Base-by-base conservation (phyloP, 2,113 vertebrate genomes). In the Nannobrachium achirus region DNA sequence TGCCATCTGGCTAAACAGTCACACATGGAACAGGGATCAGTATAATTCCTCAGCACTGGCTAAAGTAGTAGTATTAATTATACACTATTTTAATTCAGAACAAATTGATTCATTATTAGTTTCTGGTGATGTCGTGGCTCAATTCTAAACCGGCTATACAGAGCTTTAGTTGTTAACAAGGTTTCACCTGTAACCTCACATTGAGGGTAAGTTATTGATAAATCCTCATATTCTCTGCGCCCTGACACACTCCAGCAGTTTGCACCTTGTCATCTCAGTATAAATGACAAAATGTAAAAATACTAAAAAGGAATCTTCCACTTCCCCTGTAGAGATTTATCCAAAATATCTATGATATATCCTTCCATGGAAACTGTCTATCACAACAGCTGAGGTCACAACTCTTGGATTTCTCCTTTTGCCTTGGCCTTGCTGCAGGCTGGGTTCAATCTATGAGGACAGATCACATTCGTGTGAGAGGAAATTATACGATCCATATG, bases 401-500 rank as follows among this genome's bases (percentile, higher is more conserved):
- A 8, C 1, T 8, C 8, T 56, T 56, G 20, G 25, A 52, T 56
- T 39, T n/a, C 4, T 56, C 55, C 25, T 10, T 20, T 46, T 11
- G 20, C 55, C 55, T 39, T 56, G 11, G 20, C 57, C 10, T 15
- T 42, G 40, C 40, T 9, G 40, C 13, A 6, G 38, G 39, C 38
- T n/a, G 13, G 33, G 61, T 63, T 49, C 58, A 60, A 50, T 50
- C 11, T 55, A 9, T 19, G n/a, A 52, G 15, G 5, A 10, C 15
- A 51, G 10, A 10, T 50, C 13, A 60, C 18, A 10, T 44, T 42
- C 50, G 8, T 19, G 18, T 20, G 8, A 0, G 9, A 57, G 33
- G 33, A 59, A 18, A 59, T 8, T 8, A 42, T 41, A 10, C 41
- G n/a, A 61, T 50, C 14, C 46, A 49, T 63, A 49, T 38, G 56